Base-by-base conservation (phyloP, 1,140 invertebrate genomes). In the Dendroctonus valens region DNA sequence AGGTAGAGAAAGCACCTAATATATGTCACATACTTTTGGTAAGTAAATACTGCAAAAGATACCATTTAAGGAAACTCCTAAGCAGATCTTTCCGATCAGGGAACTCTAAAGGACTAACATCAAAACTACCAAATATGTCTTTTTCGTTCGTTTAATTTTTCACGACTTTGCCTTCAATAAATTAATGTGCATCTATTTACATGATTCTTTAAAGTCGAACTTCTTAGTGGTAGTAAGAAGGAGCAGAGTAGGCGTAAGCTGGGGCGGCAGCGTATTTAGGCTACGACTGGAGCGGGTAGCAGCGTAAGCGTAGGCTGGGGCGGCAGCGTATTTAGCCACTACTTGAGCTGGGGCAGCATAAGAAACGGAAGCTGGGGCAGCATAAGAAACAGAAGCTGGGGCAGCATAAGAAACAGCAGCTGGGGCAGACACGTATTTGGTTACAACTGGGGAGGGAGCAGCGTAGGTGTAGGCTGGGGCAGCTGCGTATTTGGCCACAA, bases 241-340 rank as follows among this genome's bases (percentile, higher is more conserved):
- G 12, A 44, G 41, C 37, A 15, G 60, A 6, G 6, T 26, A 59
- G 11, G 42, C 41, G 26, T 73, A 66, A 12, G 60, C 55, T 7
- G 46, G 9, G 7, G 62, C 41, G 26, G 65, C 68, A 46, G 81
- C 79, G 51, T 73, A 73, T 69, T 81, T 81, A 65, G n/a, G 68
- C 70, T n/a, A 69, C 54, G 41, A 54, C 66, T 63, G 66, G 66
- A 38, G 66, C 26, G 26, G 26, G 26, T n/a, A 41, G 74, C 70
- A 52, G 73, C 68, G 73, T 74, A 67, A 72, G 73, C 7, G 74
- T 73, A 66, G n/a, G 60, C 55, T 7, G 46, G 9, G 7, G 62
- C 41, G 39, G 65, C 64, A 46, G 81, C 79, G 51, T 73, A 73
- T 69, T 81, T 81, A 65, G 68, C 70, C 15, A 69, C 54, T 38